phyloP scores from a whole-genome alignment of 2,797 vertebrate species.

The Phataginus tricuspis region DNA sequence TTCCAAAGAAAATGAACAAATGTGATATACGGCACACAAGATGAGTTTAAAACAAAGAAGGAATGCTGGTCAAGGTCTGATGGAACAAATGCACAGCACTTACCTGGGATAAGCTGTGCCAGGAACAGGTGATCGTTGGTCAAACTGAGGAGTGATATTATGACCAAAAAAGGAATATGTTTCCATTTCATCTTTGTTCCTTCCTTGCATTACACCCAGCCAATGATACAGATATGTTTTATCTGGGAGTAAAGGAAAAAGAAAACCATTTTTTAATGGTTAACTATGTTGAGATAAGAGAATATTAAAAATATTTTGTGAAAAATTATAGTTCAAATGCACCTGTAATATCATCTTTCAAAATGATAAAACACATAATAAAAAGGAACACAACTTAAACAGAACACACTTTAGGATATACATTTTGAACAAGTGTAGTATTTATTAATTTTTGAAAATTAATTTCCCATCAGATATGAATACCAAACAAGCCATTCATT shows the following conservation, averaged over 20 bases:
- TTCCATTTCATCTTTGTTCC: conserved; percentile 92
- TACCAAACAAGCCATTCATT: neutral
- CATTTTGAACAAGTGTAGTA: neutral
- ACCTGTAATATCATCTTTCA: neutral
- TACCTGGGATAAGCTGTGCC: conserved; percentile 93
- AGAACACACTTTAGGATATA: neutral
- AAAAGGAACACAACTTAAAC: neutral
- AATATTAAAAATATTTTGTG: neutral
- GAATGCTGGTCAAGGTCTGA: neutral
- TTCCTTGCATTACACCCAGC: conserved; percentile 93
- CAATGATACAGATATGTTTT: conserved; percentile 68
- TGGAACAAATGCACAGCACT: conserved; percentile 64
- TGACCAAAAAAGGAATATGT: conserved; percentile 89
- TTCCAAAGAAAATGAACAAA: neutral
- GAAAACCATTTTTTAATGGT: neutral
- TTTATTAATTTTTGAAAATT: conserved; percentile 24
- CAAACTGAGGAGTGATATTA: conserved; percentile 88
- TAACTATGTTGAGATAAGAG: neutral
- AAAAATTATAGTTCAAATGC: neutral
- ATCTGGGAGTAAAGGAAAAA: conserved; percentile 74
- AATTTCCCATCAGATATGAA: neutral
- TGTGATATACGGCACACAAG: neutral
- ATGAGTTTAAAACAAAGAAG: conserved; percentile 14
- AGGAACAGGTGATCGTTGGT: conserved; percentile 86
- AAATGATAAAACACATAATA: neutral